Evolutionary conservation across 2,797 vertebrate species (phyloP).

Genomic region (Microhierax caerulescens): DNA sequence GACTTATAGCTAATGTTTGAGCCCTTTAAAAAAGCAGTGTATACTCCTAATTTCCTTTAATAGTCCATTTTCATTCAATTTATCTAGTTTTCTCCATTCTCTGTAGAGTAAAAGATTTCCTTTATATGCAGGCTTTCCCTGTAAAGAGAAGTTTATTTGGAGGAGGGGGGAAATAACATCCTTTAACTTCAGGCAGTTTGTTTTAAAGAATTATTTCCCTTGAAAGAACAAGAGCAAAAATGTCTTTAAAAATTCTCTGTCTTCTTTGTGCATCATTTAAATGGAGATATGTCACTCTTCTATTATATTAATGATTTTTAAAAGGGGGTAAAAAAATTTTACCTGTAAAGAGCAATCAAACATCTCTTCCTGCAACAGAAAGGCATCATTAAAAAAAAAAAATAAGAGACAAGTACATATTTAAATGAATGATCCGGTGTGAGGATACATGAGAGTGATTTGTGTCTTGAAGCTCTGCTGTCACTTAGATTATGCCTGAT

Average conservation of each 20-base stretch:
- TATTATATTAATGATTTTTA: constrained; percentile 44
- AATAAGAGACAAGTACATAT: constrained; percentile 8
- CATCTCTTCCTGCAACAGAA: constrained; percentile 22
- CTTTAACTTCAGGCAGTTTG: constrained; percentile 25
- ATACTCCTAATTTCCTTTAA: constrained; percentile 59
- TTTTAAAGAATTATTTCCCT: constrained; percentile 40
- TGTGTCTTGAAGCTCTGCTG: constrained; percentile 30
- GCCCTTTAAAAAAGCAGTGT: constrained; percentile 1
- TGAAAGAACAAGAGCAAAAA: constrained; percentile 1
- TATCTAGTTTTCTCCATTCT: constrained; percentile 22
- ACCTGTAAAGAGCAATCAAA: constrained; percentile 52
- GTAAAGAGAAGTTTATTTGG: background rate
- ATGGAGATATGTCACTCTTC: constrained; percentile 46
- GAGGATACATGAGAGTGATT: constrained; percentile 19
- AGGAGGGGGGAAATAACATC: background rate
- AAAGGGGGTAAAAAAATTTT: background rate
- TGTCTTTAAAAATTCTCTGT: constrained; percentile 1
- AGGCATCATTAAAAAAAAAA: constrained; percentile 38
- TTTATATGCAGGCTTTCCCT: constrained; percentile 22
- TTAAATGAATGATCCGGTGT: constrained; percentile 41
- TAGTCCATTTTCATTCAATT: constrained; percentile 44
- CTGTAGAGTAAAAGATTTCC: constrained; percentile 17
- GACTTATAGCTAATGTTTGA: constrained; percentile 26
- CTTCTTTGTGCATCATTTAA: constrained; percentile 39
- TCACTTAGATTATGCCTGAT: constrained; percentile 37